Evolutionary conservation across 2,888 invertebrate genomes (phyloP).

Genomic region (Neelides folsomi): DNA sequence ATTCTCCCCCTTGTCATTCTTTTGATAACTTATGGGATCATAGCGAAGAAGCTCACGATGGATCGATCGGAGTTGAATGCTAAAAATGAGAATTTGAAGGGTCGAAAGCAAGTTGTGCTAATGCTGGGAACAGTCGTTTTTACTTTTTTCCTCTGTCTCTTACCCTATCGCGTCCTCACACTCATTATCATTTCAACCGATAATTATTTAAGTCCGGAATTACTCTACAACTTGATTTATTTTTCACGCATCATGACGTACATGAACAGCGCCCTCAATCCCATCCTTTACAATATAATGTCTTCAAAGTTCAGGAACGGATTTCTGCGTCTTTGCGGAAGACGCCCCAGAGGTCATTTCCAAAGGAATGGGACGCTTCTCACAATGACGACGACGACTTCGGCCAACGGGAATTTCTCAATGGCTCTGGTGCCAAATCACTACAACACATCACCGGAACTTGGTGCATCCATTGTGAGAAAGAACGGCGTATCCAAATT

Average conservation of each 20-base stretch:
- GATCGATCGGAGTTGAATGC: slow-evolving; percentile 43
- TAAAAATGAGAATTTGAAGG: slow-evolving; percentile 24
- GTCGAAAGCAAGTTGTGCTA: slow-evolving; percentile 58
- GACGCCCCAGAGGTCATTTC: slow-evolving; percentile 22
- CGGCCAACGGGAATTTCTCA: slow-evolving; percentile 1
- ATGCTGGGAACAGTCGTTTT: slow-evolving; percentile 80
- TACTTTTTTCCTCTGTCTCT: slow-evolving; percentile 75
- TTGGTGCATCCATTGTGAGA: no score
- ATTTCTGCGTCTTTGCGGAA: slow-evolving; percentile 47
- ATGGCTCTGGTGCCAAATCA: no score
- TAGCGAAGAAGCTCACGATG: slow-evolving; percentile 69
- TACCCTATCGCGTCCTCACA: slow-evolving; percentile 76
- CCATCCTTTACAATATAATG: slow-evolving; percentile 80
- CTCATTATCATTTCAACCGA: slow-evolving; percentile 72
- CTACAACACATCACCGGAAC: no score
- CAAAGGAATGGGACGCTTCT: slow-evolving; percentile 27
- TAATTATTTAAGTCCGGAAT: slow-evolving; percentile 57
- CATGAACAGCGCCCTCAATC: slow-evolving; percentile 79
- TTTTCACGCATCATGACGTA: slow-evolving; percentile 77
- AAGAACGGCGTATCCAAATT: no score
- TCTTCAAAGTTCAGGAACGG: slow-evolving; percentile 77
- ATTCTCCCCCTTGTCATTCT: slow-evolving; percentile 67
- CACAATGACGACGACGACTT: slow-evolving; percentile 25
- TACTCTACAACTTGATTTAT: slow-evolving; percentile 66
- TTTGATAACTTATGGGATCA: slow-evolving; percentile 66